phyloP scores from a whole-genome alignment of 2,888 invertebrate genomes.

The Cheilosia grossa region DNA sequence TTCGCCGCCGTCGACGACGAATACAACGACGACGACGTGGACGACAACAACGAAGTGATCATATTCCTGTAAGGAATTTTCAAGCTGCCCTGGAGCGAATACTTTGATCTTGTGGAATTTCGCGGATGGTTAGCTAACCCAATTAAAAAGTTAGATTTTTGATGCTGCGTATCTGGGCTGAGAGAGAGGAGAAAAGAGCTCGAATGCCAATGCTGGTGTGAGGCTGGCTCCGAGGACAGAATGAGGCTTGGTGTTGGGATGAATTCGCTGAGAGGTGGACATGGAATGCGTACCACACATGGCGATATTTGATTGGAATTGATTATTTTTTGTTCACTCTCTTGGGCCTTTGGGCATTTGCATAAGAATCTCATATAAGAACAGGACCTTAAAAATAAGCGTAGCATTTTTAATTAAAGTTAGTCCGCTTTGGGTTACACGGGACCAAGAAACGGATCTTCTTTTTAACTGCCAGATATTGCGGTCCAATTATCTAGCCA shows the following conservation, averaged over 20 bases:
- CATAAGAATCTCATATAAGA: conserved; percentile 61
- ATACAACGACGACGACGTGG: conserved; percentile 6
- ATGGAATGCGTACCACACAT: conserved; percentile 73
- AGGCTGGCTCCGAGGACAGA: conserved; percentile 43
- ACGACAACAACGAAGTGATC: conserved; percentile 71
- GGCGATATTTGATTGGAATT: conserved; percentile 73
- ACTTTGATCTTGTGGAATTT: conserved; percentile 77
- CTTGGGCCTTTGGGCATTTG: conserved; percentile 38
- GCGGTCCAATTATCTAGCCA: too few species aligned
- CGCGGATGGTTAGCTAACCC: conserved; percentile 78
- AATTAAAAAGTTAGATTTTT: conserved; percentile 76
- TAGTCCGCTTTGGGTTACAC: neutral
- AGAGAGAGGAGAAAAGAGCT: conserved; percentile 21
- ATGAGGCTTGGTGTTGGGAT: conserved; percentile 64
- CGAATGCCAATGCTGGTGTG: conserved; percentile 62
- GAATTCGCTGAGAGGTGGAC: conserved; percentile 68
- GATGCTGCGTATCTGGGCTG: conserved; percentile 53
- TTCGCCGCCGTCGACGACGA: conserved; percentile 29
- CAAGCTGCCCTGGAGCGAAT: conserved; percentile 73
- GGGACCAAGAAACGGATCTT: too few species aligned
- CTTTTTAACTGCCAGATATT: too few species aligned
- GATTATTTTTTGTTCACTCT: conserved; percentile 28
- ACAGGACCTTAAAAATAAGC: conserved; percentile 24
- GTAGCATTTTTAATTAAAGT: conserved; percentile 52
- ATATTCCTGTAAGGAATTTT: conserved; percentile 75